Evolutionary conservation across 2,113 vertebrate genomes (phyloP), one percentile per base, ranked within the genome.

Genomic region (Oryzias melastigma): DNA sequence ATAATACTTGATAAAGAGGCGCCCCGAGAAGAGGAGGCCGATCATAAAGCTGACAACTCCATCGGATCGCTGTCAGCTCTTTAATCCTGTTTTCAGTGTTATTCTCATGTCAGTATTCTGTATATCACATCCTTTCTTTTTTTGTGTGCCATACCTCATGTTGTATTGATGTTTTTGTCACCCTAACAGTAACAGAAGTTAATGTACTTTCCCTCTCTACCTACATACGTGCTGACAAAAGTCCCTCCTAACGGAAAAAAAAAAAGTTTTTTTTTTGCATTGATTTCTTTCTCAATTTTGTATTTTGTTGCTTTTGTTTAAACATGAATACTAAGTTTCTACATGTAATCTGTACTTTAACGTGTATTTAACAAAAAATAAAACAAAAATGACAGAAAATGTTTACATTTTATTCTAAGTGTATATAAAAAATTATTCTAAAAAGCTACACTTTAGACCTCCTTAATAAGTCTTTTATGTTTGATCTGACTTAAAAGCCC

Each of bases 251-350:
- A 25, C 52, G 14, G 44, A 50, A 6, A 29, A 5, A 40, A 35
- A 15, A 5, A 35, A 42, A 52, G 53, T 17, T n/a, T n/a, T n/a
- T n/a, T n/a, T n/a, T n/a, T 46, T 10, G 3, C 19, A 65, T 49
- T 56, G 22, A 49, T 71, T 61, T 70, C 63, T 67, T 16, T 25
- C 2, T 46, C 12, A 7, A 43, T 66, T 58, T 59, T 73, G 19
- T 74, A 63, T 71, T 69, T 61, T 58, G 48, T 62, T 75, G 42
- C 61, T 80, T 65, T 88, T 77, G 88, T 85, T 90, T 64, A 77
- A 68, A 14, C 66, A 65, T 66, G 43, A 78, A 56, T 70, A 52
- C 88, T 77, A 75, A 44, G 65, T 80, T 86, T 65, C 35, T 82
- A 74, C 66, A 76, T 81, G 62, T 75, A 79, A 46, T 59, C 46